phyloP scores from a whole-genome alignment of 2,888 invertebrate species.

The Catocala nupta region DNA sequence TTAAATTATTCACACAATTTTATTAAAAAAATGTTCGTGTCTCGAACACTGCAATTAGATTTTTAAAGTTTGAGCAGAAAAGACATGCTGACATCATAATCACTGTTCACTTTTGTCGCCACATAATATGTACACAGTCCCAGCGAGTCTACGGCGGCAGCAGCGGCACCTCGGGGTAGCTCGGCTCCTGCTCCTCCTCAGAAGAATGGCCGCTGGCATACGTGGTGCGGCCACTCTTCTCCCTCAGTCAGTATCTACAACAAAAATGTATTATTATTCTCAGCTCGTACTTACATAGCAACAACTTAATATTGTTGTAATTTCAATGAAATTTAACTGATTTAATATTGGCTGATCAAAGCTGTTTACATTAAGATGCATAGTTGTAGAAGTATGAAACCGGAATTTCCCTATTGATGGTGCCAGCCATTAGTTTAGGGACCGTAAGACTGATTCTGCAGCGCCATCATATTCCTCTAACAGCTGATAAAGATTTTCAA shows the following conservation, averaged over 20 bases:
- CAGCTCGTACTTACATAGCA: no score
- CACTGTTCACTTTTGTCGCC: slow-evolving; percentile 20
- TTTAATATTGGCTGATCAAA: no score
- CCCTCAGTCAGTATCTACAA: slow-evolving; percentile 82
- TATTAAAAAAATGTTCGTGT: background rate
- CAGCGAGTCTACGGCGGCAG: slow-evolving; percentile 57
- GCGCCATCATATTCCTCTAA: no score
- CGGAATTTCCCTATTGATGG: no score
- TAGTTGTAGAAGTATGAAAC: no score
- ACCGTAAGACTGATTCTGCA: no score
- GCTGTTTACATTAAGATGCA: no score
- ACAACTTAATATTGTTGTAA: no score
- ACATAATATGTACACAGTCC: slow-evolving; percentile 27
- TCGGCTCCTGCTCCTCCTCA: slow-evolving; percentile 71
- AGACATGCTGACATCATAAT: slow-evolving; percentile 33
- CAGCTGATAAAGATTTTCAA: no score
- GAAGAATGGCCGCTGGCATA: slow-evolving; percentile 80
- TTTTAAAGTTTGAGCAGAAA: slow-evolving; percentile 32
- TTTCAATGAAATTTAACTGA: no score
- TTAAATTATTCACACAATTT: slow-evolving; percentile 20
- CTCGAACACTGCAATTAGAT: background rate
- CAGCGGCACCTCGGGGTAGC: slow-evolving; percentile 74
- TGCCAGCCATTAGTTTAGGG: no score
- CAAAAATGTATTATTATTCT: slow-evolving; percentile 8
- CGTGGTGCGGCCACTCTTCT: slow-evolving; percentile 78